A percentile compares a stretch with the other conserved stretches of the same genome.
phyloP scores from a whole-genome alignment of 2,888 invertebrate genomes.

The Plagodis pulveraria region DNA sequence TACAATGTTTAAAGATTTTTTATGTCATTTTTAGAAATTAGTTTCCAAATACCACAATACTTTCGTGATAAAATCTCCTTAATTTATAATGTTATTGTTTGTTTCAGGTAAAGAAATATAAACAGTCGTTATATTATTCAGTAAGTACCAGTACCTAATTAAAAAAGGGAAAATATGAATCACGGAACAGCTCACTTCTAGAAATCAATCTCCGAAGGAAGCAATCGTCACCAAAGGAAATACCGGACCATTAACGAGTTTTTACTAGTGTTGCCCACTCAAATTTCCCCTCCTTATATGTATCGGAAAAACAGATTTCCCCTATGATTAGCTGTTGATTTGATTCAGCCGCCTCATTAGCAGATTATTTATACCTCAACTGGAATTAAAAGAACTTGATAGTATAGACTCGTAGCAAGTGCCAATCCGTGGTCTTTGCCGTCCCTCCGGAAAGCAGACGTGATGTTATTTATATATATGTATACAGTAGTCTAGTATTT shows the following conservation, averaged over 20 bases:
- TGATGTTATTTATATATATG: too few relatives aligned
- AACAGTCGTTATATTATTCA: background rate
- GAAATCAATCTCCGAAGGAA: slow-evolving; percentile 18
- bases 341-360: slow-evolving; percentile 18
- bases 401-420: background rate
- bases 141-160: slow-evolving; percentile 1
- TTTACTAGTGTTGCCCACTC: slow-evolving; percentile 10
- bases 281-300: slow-evolving; percentile 34
- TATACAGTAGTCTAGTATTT: too few relatives aligned
- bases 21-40: too few relatives aligned
- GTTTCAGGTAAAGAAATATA: slow-evolving; percentile 45
- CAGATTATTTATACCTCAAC: slow-evolving; percentile 17
- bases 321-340: slow-evolving; percentile 15
- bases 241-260: slow-evolving; percentile 1
- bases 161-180: slow-evolving; percentile 29
- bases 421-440: too few relatives aligned
- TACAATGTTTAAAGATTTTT: too few relatives aligned
- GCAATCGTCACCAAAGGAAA: slow-evolving; percentile 27
- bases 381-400: slow-evolving; percentile 3
- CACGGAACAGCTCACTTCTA: background rate
- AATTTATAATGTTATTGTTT: slow-evolving; percentile 20
- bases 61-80: slow-evolving; percentile 2
- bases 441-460: too few relatives aligned
- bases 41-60: too few relatives aligned
- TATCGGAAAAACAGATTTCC: slow-evolving; percentile 15